Evolutionary conservation across 2,888 invertebrate genomes (phyloP).

Genomic region (Clanis bilineata): DNA sequence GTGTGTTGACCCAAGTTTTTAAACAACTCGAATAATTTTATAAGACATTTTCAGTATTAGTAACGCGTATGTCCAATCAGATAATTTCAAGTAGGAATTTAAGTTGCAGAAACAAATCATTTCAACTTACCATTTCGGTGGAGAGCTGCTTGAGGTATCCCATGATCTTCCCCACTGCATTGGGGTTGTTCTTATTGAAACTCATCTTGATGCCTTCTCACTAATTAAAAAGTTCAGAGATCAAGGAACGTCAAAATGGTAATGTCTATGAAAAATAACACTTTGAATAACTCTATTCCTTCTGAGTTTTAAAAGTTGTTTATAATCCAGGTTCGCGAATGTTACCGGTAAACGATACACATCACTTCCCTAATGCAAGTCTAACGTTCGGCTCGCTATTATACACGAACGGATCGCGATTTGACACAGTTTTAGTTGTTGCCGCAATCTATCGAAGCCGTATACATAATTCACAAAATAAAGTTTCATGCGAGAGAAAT

Average conservation of each 20-base stretch:
- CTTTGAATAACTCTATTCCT: constrained; percentile 54
- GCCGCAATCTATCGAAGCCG: constrained; percentile 34
- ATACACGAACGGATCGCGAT: constrained; percentile 41
- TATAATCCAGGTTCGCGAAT: constrained; percentile 68
- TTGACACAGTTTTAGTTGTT: constrained; percentile 56
- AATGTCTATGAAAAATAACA: constrained; percentile 63
- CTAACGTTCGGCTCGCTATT: constrained; percentile 28
- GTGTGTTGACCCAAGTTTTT: not conserved
- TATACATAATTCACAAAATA: constrained; percentile 34
- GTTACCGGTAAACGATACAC: constrained; percentile 56
- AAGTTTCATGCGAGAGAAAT: constrained; percentile 49
- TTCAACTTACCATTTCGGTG: constrained; percentile 74
- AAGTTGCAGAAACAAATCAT: not conserved
- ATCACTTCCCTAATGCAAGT: constrained; percentile 43
- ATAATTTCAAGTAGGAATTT: not conserved
- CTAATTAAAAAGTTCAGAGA: constrained; percentile 34
- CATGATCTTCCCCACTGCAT: constrained; percentile 78
- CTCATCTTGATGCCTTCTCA: constrained; percentile 69
- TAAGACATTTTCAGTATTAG: not conserved
- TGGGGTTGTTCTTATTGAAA: constrained; percentile 79
- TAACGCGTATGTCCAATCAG: not conserved
- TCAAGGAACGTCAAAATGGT: constrained; percentile 75
- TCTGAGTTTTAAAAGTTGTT: constrained; percentile 47
- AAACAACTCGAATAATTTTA: not conserved
- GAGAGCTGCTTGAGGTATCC: constrained; percentile 77